Evolutionary conservation across 2,113 vertebrate species (phyloP).

Genomic region (Acrocephalus arundinaceus): DNA sequence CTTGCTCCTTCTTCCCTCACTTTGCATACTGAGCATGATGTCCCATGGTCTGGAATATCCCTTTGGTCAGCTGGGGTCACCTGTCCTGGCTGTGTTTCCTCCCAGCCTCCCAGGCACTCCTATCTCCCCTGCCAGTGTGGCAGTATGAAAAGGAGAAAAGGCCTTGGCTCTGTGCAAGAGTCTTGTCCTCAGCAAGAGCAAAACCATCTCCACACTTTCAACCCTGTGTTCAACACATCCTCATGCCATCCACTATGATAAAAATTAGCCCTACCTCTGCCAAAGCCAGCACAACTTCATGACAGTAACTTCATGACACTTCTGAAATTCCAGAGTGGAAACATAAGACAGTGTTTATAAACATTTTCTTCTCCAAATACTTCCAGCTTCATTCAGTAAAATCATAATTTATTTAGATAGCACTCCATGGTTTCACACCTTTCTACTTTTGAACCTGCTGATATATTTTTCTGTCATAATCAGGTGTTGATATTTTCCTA

Average conservation of each 20-base stretch:
- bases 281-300: neutral
- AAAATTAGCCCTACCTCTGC: neutral
- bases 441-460: neutral
- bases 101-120: rapidly evolving
- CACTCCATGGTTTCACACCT: neutral
- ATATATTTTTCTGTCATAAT: neutral
- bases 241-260: neutral
- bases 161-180: neutral
- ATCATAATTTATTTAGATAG: neutral
- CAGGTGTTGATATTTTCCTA: neutral
- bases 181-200: neutral
- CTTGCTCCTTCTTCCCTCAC: neutral
- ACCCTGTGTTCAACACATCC: neutral
- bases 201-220: neutral
- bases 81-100: neutral
- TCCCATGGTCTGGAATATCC: neutral
- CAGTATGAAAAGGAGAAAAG: neutral
- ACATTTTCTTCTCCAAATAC: neutral
- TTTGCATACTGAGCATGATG: neutral
- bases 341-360: neutral
- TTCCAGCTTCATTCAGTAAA: neutral
- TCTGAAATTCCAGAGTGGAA: neutral
- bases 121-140: rapidly evolving
- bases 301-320: neutral
- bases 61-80: neutral